These are phyloP conservation scores for Vimba vimba DNA, from an alignment of 2,113 vertebrate species.

Conservation along the genomic window DNA sequence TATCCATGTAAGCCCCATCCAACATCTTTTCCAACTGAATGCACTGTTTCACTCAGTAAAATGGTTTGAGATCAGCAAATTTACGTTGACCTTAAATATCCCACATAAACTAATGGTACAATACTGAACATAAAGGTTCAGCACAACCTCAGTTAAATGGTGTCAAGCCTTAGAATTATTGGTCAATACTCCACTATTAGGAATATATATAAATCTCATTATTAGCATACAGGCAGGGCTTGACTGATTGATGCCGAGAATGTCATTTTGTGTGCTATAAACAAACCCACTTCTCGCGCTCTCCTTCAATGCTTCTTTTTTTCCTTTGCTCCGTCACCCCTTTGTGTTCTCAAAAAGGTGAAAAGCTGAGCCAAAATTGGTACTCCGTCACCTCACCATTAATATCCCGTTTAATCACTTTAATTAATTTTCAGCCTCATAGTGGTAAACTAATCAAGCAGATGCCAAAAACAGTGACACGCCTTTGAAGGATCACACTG, in stretches of 20 bases:
- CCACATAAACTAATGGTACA: not conserved
- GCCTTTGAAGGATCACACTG: constrained; percentile 68
- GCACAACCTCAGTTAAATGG: not conserved
- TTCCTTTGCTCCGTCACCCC: constrained; percentile 2
- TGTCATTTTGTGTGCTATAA: constrained; percentile 62
- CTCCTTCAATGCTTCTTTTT: constrained; percentile 72
- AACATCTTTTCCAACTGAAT: not conserved
- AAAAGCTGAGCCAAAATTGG: constrained; percentile 74
- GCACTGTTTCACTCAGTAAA: not conserved
- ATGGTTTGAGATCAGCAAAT: not conserved
- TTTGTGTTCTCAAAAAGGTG: constrained; percentile 21
- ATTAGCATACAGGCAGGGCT: constrained; percentile 31
- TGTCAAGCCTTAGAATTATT: not conserved
- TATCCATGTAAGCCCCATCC: not conserved
- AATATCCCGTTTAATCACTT: constrained; percentile 86
- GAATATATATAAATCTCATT: constrained; percentile 24
- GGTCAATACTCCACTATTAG: not conserved
- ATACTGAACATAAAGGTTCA: not conserved
- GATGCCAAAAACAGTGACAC: constrained; percentile 84
- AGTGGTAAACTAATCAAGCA: constrained; percentile 88
- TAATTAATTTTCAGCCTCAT: constrained; percentile 84
- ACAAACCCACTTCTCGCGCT: constrained; percentile 61
- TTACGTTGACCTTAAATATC: not conserved
- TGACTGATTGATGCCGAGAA: constrained; percentile 83
- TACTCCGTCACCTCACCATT: constrained; percentile 66